Conservation (phyloP, 1,140 invertebrate species). For the Psilanteris sp. region DNA sequence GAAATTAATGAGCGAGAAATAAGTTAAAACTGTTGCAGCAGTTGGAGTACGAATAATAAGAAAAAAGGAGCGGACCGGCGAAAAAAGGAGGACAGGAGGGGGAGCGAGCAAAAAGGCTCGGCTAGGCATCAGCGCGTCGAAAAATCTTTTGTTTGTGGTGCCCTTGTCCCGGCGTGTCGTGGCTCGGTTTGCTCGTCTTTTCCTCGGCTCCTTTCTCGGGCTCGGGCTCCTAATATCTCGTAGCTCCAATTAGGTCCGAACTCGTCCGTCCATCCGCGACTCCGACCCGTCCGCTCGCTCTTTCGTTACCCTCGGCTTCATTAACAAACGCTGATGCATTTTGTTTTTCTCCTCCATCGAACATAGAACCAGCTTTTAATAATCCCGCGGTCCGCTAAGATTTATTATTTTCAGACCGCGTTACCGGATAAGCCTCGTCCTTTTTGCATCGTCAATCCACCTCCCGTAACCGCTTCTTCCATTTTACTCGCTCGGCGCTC, state of each 20-base stretch:
- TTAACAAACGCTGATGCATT: constrained; percentile 80
- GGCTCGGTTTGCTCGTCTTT: constrained; percentile 43
- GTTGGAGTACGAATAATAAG: constrained; percentile 19
- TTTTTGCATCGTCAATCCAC: constrained; percentile 44
- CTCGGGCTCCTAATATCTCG: constrained; percentile 61
- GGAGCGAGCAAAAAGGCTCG: constrained; percentile 15
- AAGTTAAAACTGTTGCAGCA: constrained; percentile 53
- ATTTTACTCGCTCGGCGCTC: too few species aligned
- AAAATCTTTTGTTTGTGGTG: constrained; percentile 60
- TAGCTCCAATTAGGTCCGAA: constrained; percentile 66
- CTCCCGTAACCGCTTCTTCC: constrained; percentile 20
- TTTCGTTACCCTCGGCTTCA: constrained; percentile 71
- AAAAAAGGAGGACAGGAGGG: constrained; percentile 38
- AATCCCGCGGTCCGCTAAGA: constrained; percentile 77
- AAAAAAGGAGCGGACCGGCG: constrained; percentile 5
- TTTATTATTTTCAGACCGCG: constrained; percentile 80
- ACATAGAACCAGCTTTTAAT: constrained; percentile 76
- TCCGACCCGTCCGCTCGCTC: constrained; percentile 33
- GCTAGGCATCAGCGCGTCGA: constrained; percentile 48
- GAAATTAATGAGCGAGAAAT: constrained; percentile 57
- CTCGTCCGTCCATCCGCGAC: constrained; percentile 58
- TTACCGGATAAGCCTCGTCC: constrained; percentile 72
- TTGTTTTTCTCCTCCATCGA: constrained; percentile 74
- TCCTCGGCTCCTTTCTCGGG: constrained; percentile 41
- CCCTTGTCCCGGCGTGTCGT: constrained; percentile 55